Conservation (phyloP, 2,113 vertebrate genomes). For the Nycticryphes semicollaris region DNA sequence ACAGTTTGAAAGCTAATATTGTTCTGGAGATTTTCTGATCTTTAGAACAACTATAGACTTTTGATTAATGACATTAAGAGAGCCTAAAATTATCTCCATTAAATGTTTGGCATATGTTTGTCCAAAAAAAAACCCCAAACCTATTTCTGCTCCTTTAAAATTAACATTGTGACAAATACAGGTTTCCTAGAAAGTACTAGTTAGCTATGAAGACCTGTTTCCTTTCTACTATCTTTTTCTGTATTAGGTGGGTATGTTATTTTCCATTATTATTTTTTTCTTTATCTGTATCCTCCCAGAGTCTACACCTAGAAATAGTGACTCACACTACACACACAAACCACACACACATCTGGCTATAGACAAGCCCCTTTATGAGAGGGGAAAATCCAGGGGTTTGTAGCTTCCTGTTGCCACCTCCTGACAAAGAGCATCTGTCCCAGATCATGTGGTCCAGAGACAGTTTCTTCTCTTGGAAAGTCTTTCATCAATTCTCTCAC, state of each 20-base stretch:
- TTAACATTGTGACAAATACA: not conserved
- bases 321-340: not conserved
- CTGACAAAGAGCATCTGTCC: not conserved
- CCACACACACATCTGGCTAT: not conserved
- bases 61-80: not conserved
- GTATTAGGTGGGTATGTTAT: not conserved
- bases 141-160: not conserved
- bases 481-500: not conserved
- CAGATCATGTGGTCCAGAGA: not conserved
- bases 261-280: not conserved
- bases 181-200: not conserved
- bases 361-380: not conserved
- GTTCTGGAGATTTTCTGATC: not conserved
- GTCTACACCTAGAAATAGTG: not conserved
- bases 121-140: not conserved
- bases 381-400: not conserved
- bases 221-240: not conserved
- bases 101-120: not conserved
- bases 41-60: not conserved
- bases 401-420: fast-evolving
- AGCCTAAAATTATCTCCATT: not conserved
- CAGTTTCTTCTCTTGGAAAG: fast-evolving
- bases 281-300: not conserved
- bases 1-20: not conserved
- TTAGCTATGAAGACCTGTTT: not conserved